Percentiles rank a stretch among this genome's conserved stretches.
Evolutionary conservation across 1,140 invertebrate genomes (phyloP).

Genomic region (Venturia canescens): DNA sequence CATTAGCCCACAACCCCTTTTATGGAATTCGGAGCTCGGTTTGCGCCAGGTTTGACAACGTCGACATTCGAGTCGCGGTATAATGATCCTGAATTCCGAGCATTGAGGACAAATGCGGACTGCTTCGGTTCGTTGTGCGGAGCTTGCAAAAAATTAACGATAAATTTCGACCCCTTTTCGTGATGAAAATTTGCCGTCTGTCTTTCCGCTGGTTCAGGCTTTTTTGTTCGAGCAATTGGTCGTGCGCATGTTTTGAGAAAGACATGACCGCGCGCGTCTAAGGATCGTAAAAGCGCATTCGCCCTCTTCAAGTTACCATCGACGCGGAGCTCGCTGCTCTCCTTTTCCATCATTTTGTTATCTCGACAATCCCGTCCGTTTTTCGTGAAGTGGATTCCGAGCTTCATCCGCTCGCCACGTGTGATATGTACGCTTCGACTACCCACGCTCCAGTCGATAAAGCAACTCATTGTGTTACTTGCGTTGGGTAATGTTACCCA

Average conservation of each 20-base stretch:
- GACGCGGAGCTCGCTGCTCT: too few relatives aligned
- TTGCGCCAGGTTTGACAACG: too few relatives aligned
- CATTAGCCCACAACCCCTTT: neutral
- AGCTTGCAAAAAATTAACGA: too few relatives aligned
- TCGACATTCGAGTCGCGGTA: too few relatives aligned
- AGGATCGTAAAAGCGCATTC: slow-evolving; percentile 2
- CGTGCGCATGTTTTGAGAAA: too few relatives aligned
- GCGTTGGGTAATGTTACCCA: neutral
- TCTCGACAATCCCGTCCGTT: neutral
- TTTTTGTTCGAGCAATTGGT: too few relatives aligned
- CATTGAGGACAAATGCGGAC: too few relatives aligned
- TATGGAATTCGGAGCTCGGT: neutral
- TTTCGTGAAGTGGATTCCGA: neutral
- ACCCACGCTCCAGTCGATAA: neutral
- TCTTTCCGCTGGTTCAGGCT: too few relatives aligned
- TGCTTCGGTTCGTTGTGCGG: too few relatives aligned
- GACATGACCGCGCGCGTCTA: neutral
- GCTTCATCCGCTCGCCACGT: neutral
- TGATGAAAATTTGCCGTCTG: too few relatives aligned
- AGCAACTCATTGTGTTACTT: neutral
- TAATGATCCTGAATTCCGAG: too few relatives aligned
- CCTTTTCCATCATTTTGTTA: neutral
- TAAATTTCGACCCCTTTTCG: too few relatives aligned
- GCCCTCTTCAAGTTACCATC: neutral
- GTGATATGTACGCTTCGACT: neutral